Base-by-base conservation (phyloP, 2,797 vertebrate genomes). In the Darevskia mixta region DNA sequence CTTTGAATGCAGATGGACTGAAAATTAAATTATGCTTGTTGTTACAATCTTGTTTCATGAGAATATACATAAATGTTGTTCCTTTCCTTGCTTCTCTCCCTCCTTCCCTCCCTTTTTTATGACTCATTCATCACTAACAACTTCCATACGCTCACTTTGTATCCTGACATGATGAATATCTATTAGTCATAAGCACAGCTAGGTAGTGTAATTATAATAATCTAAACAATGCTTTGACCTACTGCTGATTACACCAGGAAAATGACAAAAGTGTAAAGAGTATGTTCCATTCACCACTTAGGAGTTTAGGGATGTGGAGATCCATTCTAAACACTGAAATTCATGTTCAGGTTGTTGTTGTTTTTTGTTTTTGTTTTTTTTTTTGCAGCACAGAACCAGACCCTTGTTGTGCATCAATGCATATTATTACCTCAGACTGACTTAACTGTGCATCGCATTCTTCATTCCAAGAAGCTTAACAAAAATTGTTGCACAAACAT, bases 71-170 rank as follows among this genome's bases (percentile, higher is more conserved):
- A 35, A 32, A 72, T 72, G 49, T 8, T 66, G 15, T 15, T 35
- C 45, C 5, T 41, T 35, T 32, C 73, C 43, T 27, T 38, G 11
- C 49, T 55, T 55, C 11, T 3, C 49, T 49, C 45, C 45, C 45
- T 4, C 11, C 49, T 10, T 49, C 45, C 45, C 45, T 35, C 32
- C 73, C 43, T 35, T 55, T 41, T 10, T n/a, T 43, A 86, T 43
- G 17, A 81, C 61, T 72, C 35, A 61, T 72, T 41, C n/a, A 75
- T 71, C 43, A 64, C 58, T 85, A 43, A 8, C 29, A 23, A 1
- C 76, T 86, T 79, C 15, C 69, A n/a, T 86, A 55, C 2, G 38
- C 61, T 73, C n/a, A 80, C 18, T 87, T 61, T 81, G 35, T 45
- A 18, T 41, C 35, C 11, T 41, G 86, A 75, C 67, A 81, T 75